These are phyloP conservation scores for Erithacus rubecula DNA, from an alignment of 2,797 vertebrate species.

Conservation along the genomic window DNA sequence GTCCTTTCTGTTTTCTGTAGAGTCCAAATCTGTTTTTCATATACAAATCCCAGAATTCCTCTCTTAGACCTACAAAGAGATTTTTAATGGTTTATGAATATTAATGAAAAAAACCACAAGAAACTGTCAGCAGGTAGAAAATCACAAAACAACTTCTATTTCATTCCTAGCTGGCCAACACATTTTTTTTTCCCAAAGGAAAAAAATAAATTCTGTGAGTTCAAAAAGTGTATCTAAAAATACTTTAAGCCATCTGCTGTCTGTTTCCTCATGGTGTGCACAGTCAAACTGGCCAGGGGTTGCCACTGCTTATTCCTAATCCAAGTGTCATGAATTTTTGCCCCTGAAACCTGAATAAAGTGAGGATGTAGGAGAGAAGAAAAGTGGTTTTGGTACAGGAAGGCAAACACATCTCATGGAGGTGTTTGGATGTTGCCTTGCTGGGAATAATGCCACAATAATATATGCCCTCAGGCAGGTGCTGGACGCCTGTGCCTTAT, in stretches of 20 bases:
- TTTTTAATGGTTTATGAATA: neutral
- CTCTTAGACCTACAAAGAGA: neutral
- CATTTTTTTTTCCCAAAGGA: neutral
- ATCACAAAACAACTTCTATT: neutral
- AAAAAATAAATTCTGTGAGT: neutral
- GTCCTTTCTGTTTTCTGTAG: neutral
- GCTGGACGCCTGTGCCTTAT: neutral
- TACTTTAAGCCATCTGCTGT: neutral
- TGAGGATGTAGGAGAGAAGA: neutral
- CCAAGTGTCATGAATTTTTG: neutral
- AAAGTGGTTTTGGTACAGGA: neutral
- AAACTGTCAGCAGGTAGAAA: neutral
- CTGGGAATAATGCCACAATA: neutral
- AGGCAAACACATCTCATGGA: neutral
- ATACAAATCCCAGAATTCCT: neutral
- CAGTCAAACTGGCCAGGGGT: neutral
- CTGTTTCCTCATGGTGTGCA: neutral
- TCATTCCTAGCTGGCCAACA: neutral
- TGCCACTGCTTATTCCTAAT: neutral
- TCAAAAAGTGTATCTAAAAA: neutral
- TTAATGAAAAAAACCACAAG: neutral
- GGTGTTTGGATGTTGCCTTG: neutral
- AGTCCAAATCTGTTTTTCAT: neutral
- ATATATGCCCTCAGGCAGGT: neutral
- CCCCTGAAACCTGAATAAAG: neutral